These are phyloP conservation scores for Heliconius cydno DNA, from an alignment of 2,888 invertebrate species.

Conservation along the genomic window DNA sequence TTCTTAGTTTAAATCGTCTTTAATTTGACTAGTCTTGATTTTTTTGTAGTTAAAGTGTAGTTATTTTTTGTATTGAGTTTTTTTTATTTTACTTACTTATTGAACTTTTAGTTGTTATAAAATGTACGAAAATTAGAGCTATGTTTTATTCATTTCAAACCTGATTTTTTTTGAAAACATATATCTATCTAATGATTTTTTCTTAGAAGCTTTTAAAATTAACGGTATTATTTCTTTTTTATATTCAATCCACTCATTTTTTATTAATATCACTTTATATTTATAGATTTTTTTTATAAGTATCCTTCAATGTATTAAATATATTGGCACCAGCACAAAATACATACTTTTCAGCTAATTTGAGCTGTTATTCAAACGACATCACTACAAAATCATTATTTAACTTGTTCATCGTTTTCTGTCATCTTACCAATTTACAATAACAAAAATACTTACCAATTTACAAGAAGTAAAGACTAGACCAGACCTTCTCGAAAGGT, in stretches of 20 bases:
- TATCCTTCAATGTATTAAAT: too few species aligned
- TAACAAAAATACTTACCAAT: too few species aligned
- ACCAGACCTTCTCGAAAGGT: too few species aligned
- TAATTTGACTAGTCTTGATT: background rate
- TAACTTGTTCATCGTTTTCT: too few species aligned
- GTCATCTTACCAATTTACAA: too few species aligned
- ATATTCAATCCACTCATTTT: too few species aligned
- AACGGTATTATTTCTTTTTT: too few species aligned
- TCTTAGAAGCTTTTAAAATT: background rate
- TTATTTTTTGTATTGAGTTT: background rate
- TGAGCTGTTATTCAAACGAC: background rate
- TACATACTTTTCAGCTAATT: background rate
- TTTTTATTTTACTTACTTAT: background rate
- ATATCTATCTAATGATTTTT: background rate
- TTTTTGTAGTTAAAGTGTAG: background rate
- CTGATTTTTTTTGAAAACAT: background rate
- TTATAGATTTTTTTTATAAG: background rate
- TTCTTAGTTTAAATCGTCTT: background rate
- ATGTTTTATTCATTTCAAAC: background rate
- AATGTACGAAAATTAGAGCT: background rate
- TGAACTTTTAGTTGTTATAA: background rate
- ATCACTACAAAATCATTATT: background rate
- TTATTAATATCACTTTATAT: too few species aligned
- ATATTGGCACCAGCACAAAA: too few species aligned
- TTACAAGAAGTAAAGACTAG: too few species aligned